These are phyloP conservation scores for Pandion haliaetus DNA, from an alignment of 2,113 vertebrate species.

Conservation along the genomic window DNA sequence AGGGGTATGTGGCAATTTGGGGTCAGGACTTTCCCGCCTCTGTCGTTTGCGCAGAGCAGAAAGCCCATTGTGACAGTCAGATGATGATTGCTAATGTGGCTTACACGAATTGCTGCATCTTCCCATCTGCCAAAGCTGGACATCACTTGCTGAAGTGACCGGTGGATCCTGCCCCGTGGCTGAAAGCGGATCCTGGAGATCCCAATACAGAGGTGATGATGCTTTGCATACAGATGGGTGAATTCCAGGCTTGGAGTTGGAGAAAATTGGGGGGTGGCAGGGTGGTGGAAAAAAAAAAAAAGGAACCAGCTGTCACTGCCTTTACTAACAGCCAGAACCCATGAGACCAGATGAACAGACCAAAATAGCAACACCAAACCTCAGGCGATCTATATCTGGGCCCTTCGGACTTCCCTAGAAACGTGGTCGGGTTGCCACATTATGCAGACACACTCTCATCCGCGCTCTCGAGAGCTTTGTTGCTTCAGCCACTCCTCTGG, in stretches of 20 bases:
- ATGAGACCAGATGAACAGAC: neutral
- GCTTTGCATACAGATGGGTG: neutral
- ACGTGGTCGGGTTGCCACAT: neutral
- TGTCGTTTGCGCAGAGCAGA: neutral
- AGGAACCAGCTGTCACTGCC: slow-evolving; percentile 5
- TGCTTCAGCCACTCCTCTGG: neutral
- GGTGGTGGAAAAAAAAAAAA: no score
- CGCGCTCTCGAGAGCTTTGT: neutral
- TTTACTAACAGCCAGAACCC: neutral
- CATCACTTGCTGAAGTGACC: neutral
- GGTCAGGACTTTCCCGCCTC: neutral
- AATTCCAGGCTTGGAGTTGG: neutral
- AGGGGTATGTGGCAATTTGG: neutral
- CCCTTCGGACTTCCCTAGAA: neutral
- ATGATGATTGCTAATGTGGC: neutral
- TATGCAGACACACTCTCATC: fast-evolving
- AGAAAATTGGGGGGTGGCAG: neutral
- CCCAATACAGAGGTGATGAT: fast-evolving
- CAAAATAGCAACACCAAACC: slow-evolving; percentile 1
- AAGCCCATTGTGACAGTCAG: neutral
- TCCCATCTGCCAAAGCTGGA: neutral
- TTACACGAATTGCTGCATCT: neutral
- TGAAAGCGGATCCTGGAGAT: neutral
- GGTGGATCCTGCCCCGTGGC: neutral
- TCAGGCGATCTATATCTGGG: neutral